Conservation (phyloP, 2,888 invertebrate species). For the Drosophila fulvimacula region DNA sequence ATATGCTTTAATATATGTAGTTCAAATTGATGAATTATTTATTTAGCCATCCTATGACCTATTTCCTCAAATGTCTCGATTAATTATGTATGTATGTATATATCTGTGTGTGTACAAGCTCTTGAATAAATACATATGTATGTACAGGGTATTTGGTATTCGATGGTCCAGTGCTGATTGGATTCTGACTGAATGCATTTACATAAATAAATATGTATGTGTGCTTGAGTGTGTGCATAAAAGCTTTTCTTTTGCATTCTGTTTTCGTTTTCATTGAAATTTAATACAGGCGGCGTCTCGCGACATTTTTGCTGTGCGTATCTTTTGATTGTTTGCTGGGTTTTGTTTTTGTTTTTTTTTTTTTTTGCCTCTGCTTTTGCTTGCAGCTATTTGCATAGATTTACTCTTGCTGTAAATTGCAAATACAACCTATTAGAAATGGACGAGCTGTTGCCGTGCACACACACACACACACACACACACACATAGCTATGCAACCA, state of each 20-base stretch:
- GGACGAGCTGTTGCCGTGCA: constrained; percentile 38
- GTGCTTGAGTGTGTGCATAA: constrained; percentile 1
- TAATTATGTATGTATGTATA: constrained; percentile 2
- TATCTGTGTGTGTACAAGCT: not conserved
- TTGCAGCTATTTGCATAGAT: constrained; percentile 47
- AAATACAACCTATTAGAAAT: constrained; percentile 38
- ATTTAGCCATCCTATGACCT: constrained; percentile 2
- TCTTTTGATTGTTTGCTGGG: constrained; percentile 31
- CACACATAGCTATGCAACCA: not conserved
- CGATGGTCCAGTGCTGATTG: constrained; percentile 16
- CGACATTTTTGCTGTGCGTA: constrained; percentile 37
- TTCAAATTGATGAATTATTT: not conserved
- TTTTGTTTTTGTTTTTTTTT: not conserved
- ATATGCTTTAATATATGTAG: not conserved
- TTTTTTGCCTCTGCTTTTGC: constrained; percentile 4
- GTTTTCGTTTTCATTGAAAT: constrained; percentile 63
- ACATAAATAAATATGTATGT: constrained; percentile 30
- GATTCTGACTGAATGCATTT: constrained; percentile 23
- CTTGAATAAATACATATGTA: constrained; percentile 10
- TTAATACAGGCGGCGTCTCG: constrained; percentile 52
- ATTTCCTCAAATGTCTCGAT: not conserved
- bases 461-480: not conserved
- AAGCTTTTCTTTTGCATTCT: constrained; percentile 45
- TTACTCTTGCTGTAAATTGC: constrained; percentile 51
- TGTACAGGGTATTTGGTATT: constrained; percentile 30